Evolutionary conservation across 1,140 invertebrate genomes (phyloP), one percentile per base, ranked within the genome.

Genomic region (Thalassaphorura encarpata): DNA sequence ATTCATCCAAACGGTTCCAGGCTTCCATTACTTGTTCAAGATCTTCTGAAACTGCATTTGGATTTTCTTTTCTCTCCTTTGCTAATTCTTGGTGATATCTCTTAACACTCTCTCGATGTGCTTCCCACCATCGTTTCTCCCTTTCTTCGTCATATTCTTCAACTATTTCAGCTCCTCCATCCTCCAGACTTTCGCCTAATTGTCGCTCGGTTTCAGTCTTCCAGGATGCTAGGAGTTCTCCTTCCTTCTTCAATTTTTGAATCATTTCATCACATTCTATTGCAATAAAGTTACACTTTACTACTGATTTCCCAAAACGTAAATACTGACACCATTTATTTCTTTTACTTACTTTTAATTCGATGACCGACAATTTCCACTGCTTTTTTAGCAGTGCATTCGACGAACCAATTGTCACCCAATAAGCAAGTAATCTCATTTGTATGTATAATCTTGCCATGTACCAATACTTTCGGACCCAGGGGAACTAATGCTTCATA

Each of bases 371-470:
- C 78, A 46, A 86, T 77, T 23, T 75, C 76, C n/a, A 67, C 67
- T 1, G 83, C 81, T 65, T 84, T 76, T 58, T 77, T 74, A 5
- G 80, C 75, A 39, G 80, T 82, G 45, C 80, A 74, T 61, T 85
- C 83, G 15, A 74, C 78, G 73, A 86, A 86, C 69, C 80, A 85
- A 58, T 80, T 80, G 60, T 83, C 80, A 26, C 84, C 83, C 11
- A 85, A 66, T 3, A 77, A 72, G 26, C 81, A 79, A 39, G 82
- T 66, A 19, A 85, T 75, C 71, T 85, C 83, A 72, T 85, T 86
- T 1, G 83, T 85, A 58, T 86, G 82, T 19, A 77, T 74, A 27
- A 86, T 66, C 65, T 78, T 75, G 24, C 83, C 84, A 62, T 76
- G 79, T 73, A 84, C 80, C 46, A 84, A 77, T 1, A 82, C 84